Evolutionary conservation across 92 coral and sea anemone species (phyloP).

Genomic region (Parazoanthus darwini): DNA sequence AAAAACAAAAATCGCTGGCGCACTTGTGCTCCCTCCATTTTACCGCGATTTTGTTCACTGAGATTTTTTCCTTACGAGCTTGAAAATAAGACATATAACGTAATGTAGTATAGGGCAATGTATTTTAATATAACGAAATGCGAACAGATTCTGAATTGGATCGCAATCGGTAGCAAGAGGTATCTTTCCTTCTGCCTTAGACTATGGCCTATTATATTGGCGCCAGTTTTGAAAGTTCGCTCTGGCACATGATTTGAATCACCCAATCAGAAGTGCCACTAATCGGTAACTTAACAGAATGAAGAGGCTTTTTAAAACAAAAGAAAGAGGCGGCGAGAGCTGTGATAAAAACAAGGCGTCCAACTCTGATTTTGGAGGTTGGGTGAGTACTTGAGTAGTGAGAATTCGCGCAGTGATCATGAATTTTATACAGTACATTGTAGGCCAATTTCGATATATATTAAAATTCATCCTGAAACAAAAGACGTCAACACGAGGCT

Average conservation of each 20-base stretch:
- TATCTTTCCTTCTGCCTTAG: too few species aligned
- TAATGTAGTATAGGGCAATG: too few species aligned
- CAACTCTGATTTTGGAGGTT: slow-evolving; percentile 26
- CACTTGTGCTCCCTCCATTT: background rate
- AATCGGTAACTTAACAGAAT: background rate
- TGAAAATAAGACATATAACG: too few species aligned
- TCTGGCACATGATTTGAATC: background rate
- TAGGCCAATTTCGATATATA: too few species aligned
- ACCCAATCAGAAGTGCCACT: background rate
- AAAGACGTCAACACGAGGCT: too few species aligned
- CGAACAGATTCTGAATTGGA: too few species aligned
- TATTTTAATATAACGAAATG: too few species aligned
- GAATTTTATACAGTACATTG: too few species aligned
- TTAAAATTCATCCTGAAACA: too few species aligned
- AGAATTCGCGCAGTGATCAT: too few species aligned
- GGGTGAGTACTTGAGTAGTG: slow-evolving; percentile 3
- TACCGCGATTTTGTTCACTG: background rate
- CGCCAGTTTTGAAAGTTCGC: slow-evolving; percentile 3
- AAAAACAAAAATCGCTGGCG: slow-evolving; percentile 31
- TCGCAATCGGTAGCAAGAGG: background rate
- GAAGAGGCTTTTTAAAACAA: slow-evolving; percentile 29
- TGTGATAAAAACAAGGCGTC: background rate
- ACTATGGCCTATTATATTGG: background rate
- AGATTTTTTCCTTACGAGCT: too few species aligned
- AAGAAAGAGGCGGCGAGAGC: slow-evolving; percentile 8